Conservation (phyloP, 35 echinoderm and acorn worm species). For the Strongylocentrotus purpuratus region DNA sequence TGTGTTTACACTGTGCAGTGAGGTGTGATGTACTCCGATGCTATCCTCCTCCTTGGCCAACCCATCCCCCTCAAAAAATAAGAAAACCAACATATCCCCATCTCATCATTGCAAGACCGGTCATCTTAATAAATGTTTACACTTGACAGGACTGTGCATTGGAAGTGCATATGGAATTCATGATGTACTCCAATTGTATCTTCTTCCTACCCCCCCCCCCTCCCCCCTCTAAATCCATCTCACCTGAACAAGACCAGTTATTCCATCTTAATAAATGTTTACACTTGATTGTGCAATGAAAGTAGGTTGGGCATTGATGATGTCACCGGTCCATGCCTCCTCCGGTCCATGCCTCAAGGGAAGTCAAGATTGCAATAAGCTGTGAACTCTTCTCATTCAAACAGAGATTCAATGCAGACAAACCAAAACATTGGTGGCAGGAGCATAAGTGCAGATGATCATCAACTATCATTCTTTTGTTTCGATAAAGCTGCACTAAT, state of each 20-base stretch:
- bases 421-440: not conserved
- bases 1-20: not conserved
- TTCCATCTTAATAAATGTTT: conserved; percentile 13
- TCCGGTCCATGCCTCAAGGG: not conserved
- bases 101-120: too few relatives aligned
- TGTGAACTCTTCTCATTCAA: not conserved
- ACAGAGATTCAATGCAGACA: not conserved
- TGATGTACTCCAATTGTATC: not conserved
- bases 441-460: not conserved
- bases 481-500: too few relatives aligned
- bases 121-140: too few relatives aligned
- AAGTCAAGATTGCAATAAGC: not conserved
- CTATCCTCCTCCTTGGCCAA: not conserved
- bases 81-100: too few relatives aligned
- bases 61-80: not conserved
- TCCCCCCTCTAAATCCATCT: not conserved
- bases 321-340: not conserved
- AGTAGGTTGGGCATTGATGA: not conserved
- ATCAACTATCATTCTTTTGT: not conserved
- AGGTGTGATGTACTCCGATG: not conserved
- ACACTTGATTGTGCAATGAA: not conserved
- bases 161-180: too few relatives aligned
- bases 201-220: not conserved
- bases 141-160: too few relatives aligned
- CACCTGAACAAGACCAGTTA: not conserved